Evolutionary conservation across 2,797 vertebrate genomes (phyloP).

Genomic region (Lacerta bilineata): DNA sequence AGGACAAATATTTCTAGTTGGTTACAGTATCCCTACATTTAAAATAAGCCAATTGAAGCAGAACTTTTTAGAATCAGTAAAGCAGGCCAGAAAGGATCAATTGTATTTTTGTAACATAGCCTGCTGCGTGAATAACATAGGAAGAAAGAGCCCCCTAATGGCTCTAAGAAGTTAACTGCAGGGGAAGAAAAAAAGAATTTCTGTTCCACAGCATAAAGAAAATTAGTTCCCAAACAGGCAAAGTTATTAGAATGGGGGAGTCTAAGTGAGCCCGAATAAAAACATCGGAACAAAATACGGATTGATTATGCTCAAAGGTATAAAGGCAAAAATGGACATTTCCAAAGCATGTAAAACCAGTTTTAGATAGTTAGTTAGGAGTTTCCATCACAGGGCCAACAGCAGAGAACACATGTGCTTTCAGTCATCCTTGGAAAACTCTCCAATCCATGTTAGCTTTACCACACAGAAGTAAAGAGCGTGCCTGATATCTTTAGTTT

Average conservation of each 20-base stretch:
- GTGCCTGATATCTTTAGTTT: not conserved
- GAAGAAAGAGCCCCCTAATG: constrained; percentile 81
- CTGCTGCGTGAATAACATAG: constrained; percentile 64
- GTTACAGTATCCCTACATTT: not conserved
- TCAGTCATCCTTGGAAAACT: not conserved
- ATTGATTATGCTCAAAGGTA: not conserved
- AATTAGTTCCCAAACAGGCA: constrained; percentile 37
- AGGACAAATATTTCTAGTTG: not conserved
- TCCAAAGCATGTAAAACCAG: not conserved
- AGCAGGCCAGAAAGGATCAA: constrained; percentile 10
- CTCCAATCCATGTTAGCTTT: rapidly evolving
- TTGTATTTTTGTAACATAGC: constrained; percentile 25
- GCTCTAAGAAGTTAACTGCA: constrained; percentile 49
- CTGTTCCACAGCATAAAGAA: constrained; percentile 34
- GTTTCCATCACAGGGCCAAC: not conserved
- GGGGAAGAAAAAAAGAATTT: constrained; percentile 9
- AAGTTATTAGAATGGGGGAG: constrained; percentile 35
- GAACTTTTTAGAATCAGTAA: constrained; percentile 20
- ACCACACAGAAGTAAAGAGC: not conserved
- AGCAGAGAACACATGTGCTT: not conserved
- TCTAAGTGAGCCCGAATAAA: constrained; percentile 39
- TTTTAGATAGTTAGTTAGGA: not conserved
- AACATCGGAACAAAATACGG: constrained; percentile 40
- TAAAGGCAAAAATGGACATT: constrained; percentile 18
- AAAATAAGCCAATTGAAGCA: constrained; percentile 46